Conservation (phyloP, 2,888 invertebrate genomes). For the Camponotus fellah region DNA sequence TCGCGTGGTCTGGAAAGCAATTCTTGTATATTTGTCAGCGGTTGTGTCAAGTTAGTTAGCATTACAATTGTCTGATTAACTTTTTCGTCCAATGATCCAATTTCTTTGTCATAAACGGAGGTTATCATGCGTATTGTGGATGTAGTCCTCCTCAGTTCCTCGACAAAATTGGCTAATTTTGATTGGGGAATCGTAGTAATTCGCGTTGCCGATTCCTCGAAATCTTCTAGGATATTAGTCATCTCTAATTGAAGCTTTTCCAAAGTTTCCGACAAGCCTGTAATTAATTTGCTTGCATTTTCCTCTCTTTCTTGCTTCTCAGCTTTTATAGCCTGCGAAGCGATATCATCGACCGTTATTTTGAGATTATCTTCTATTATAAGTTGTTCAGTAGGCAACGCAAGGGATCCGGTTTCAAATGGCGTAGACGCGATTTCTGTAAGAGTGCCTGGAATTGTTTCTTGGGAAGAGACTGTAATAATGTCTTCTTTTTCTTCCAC, state of each 20-base stretch:
- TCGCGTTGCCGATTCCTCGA: conserved; percentile 75
- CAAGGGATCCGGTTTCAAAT: conserved; percentile 36
- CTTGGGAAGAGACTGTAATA: conserved; percentile 37
- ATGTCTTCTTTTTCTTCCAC: conserved; percentile 57
- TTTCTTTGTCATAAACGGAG: background rate
- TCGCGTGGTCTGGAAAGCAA: conserved; percentile 66
- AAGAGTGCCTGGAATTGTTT: conserved; percentile 64
- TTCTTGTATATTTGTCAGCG: conserved; percentile 55
- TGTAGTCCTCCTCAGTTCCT: conserved; percentile 74
- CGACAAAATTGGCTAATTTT: conserved; percentile 73
- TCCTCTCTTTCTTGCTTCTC: conserved; percentile 14
- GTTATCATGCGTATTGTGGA: conserved; percentile 57
- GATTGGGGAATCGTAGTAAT: conserved; percentile 69
- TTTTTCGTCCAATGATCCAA: conserved; percentile 43
- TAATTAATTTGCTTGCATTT: conserved; percentile 20
- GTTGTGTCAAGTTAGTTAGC: conserved; percentile 53
- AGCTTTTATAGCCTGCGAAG: background rate
- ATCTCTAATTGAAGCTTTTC: conserved; percentile 75
- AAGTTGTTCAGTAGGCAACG: conserved; percentile 54
- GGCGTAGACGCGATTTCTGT: conserved; percentile 49
- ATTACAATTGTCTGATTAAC: conserved; percentile 30
- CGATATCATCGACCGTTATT: conserved; percentile 38
- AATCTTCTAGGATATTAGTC: conserved; percentile 78
- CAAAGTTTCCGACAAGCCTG: conserved; percentile 63
- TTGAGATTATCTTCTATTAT: conserved; percentile 28